These are phyloP conservation scores for Rhamphomyia laevipes DNA, from an alignment of 2,888 invertebrate genomes.

Conservation along the genomic window DNA sequence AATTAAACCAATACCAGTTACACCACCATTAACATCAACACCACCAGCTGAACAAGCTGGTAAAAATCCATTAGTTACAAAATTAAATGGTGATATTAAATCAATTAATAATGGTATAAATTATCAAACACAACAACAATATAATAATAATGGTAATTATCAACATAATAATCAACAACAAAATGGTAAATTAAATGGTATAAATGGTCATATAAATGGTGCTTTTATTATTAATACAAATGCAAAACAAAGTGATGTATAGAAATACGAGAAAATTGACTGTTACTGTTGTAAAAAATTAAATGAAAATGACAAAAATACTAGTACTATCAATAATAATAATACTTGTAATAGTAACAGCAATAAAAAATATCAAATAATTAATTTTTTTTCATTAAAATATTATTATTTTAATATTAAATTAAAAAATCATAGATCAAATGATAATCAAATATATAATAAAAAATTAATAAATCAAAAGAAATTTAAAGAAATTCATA, in stretches of 20 bases:
- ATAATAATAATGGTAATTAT: background rate
- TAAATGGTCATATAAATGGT: slow-evolving; percentile 36
- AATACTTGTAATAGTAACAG: background rate
- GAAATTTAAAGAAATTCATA: no score
- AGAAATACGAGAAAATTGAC: slow-evolving; percentile 27
- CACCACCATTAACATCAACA: slow-evolving; percentile 31
- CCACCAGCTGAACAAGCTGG: slow-evolving; percentile 33
- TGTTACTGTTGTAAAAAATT: background rate
- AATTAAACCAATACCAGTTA: slow-evolving; percentile 35
- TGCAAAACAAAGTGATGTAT: slow-evolving; percentile 39
- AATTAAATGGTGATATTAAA: slow-evolving; percentile 20
- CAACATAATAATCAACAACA: background rate
- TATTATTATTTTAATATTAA: background rate
- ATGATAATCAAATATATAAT: no score
- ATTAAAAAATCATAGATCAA: background rate
- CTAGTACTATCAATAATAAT: background rate
- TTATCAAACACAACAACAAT: background rate
- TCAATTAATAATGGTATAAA: slow-evolving; percentile 17
- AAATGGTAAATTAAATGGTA: slow-evolving; percentile 16
- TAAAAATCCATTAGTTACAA: slow-evolving; percentile 32
- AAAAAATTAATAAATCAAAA: no score
- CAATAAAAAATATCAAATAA: background rate
- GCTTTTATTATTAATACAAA: slow-evolving; percentile 38
- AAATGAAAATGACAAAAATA: background rate
- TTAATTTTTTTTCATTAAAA: background rate